Percentiles rank a stretch among this genome's conserved stretches.
phyloP scores from a whole-genome alignment of 37 sponge, comb jelly and placozoan genomes.

The Spongilla lacustris region DNA sequence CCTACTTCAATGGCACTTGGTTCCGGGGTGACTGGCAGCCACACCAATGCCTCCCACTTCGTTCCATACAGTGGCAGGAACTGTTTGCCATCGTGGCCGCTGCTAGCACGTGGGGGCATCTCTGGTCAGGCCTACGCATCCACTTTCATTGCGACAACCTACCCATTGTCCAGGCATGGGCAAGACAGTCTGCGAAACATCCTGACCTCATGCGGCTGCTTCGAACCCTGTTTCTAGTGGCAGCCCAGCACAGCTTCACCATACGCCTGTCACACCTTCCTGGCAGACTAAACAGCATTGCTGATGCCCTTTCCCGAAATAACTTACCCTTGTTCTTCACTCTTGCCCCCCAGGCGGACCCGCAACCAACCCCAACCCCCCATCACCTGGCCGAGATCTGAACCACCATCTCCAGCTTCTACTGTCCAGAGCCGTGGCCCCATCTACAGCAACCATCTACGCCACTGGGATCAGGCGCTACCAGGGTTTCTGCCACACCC shows the following conservation, averaged over 20 bases:
- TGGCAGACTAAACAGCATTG: slow-evolving; percentile 14
- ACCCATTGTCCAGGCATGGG: neutral
- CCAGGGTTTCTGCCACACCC: neutral
- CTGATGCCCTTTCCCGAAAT: slow-evolving; percentile 28
- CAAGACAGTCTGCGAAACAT: slow-evolving; percentile 9
- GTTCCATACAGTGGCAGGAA: slow-evolving; percentile 11
- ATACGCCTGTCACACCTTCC: slow-evolving; percentile 13
- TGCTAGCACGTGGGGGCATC: neutral
- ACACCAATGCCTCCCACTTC: neutral
- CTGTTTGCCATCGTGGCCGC: slow-evolving; percentile 23
- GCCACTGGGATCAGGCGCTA: neutral
- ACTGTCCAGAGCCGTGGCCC: neutral
- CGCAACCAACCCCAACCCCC: neutral
- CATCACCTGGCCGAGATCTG: neutral
- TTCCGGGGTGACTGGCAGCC: slow-evolving; percentile 7
- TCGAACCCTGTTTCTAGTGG: slow-evolving; percentile 4
- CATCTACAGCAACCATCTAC: slow-evolving; percentile 5
- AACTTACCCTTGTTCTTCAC: neutral
- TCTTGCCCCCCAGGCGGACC: slow-evolving; percentile 7
- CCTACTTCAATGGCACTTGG: slow-evolving; percentile 5
- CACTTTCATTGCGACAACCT: slow-evolving; percentile 24
- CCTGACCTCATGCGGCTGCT: slow-evolving; percentile 13
- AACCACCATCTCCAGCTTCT: neutral
- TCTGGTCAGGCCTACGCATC: neutral
- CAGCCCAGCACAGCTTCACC: neutral